A percentile compares a stretch with the other conserved stretches of the same genome.
These are phyloP conservation scores for Trichoplusia ni DNA, from an alignment of 1,140 invertebrate genomes.

Conservation along the genomic window DNA sequence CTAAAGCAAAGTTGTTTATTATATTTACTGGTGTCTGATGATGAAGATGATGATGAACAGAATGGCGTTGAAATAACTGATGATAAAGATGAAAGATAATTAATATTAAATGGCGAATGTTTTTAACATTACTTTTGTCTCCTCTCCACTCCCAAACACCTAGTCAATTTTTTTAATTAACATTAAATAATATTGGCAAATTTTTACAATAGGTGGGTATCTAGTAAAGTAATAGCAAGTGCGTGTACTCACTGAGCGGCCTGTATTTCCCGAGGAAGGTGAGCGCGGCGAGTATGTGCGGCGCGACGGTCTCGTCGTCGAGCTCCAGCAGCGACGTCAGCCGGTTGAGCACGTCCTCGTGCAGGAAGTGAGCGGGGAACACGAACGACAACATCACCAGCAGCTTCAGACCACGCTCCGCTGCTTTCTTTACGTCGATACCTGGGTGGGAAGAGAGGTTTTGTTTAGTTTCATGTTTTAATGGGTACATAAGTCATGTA, in stretches of 20 bases:
- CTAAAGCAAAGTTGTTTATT: conserved; percentile 61
- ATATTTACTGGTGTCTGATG: no score
- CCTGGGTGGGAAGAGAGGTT: conserved; percentile 68
- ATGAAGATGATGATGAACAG: no score
- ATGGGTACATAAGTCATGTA: no score
- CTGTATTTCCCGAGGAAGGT: conserved; percentile 94
- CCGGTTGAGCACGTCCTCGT: conserved; percentile 90
- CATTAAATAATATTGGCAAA: no score
- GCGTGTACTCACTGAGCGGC: conserved; percentile 84
- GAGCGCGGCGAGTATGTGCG: conserved; percentile 90
- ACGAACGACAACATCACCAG: conserved; percentile 92
- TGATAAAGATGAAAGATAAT: no score
- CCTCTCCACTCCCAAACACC: no score
- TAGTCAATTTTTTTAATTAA: no score
- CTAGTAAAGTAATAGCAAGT: neutral
- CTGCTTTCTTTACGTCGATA: conserved; percentile 89
- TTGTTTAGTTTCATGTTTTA: neutral
- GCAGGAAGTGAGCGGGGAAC: conserved; percentile 95
- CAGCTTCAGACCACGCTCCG: conserved; percentile 91
- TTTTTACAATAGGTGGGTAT: no score
- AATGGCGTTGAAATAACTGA: no score
- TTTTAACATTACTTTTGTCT: no score
- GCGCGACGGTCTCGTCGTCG: conserved; percentile 92
- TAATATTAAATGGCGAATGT: no score
- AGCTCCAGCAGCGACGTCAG: conserved; percentile 89